Evolutionary conservation across 2,888 invertebrate genomes (phyloP).

Genomic region (Trachelus stipa): DNA sequence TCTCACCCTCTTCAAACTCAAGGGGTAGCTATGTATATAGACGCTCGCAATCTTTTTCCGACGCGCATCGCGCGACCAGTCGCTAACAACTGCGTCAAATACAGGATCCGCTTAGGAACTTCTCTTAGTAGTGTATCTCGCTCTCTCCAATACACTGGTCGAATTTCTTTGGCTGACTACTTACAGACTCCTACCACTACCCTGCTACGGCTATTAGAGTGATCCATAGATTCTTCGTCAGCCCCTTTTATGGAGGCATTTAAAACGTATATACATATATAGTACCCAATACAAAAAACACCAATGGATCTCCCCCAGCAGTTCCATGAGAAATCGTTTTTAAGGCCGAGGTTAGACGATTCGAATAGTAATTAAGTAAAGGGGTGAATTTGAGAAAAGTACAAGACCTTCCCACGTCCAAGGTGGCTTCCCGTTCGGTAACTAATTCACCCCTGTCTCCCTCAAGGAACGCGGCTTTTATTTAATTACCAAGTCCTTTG

Average conservation of each 20-base stretch:
- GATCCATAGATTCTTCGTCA: neutral
- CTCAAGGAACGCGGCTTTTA: conserved; percentile 44
- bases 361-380: no score
- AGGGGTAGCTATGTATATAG: conserved; percentile 30
- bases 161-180: neutral
- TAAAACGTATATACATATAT: neutral
- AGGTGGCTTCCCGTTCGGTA: no score
- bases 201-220: neutral
- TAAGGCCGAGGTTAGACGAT: no score
- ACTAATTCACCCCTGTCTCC: conserved; percentile 21
- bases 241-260: neutral
- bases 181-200: neutral
- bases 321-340: no score
- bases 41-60: conserved; percentile 50
- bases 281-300: no score
- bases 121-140: neutral
- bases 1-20: conserved; percentile 33
- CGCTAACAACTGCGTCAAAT: conserved; percentile 56
- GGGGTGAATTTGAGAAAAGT: no score
- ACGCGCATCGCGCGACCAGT: conserved; percentile 47
- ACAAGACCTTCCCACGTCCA: no score
- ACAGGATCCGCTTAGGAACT: conserved; percentile 40
- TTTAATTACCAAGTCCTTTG: conserved; percentile 53
- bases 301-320: no score
- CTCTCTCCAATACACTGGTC: neutral